A percentile compares a stretch with the other conserved stretches of the same genome.
Conservation (phyloP, 1,140 invertebrate genomes). For the Rhysida immarginata region DNA sequence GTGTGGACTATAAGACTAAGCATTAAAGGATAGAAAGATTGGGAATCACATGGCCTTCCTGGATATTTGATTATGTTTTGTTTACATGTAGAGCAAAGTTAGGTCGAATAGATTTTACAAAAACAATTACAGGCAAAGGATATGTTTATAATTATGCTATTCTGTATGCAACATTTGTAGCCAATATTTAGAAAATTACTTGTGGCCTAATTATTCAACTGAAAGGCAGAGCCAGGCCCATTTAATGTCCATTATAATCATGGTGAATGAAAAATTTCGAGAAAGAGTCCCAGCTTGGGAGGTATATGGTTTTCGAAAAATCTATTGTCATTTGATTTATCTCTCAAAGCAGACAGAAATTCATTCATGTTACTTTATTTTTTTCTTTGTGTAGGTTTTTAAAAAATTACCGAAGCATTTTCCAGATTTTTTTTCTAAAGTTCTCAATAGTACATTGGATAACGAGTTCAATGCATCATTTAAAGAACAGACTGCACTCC, state of each 20-base stretch:
- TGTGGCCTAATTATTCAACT: conserved; percentile 83
- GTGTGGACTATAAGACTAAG: background rate
- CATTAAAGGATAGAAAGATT: background rate
- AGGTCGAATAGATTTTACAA: conserved; percentile 11
- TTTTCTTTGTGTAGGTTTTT: conserved; percentile 44
- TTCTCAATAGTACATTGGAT: conserved; percentile 52
- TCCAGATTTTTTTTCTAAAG: conserved; percentile 67
- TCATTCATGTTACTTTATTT: conserved; percentile 8
- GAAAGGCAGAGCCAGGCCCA: conserved; percentile 50
- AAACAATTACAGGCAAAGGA: background rate
- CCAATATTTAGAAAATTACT: conserved; percentile 90
- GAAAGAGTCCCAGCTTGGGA: conserved; percentile 95
- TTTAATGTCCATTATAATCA: conserved; percentile 86
- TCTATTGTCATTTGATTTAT: conserved; percentile 1
- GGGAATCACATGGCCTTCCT: background rate
- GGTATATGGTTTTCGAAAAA: conserved; percentile 31
- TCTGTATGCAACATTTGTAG: too few species aligned
- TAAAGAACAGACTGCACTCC: conserved; percentile 67
- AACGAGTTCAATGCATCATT: conserved; percentile 40
- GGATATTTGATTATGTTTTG: background rate
- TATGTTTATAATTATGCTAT: background rate
- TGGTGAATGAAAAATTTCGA: conserved; percentile 97
- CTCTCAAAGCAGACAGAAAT: background rate
- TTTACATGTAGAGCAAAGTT: background rate
- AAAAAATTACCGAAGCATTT: conserved; percentile 66